Conservation (phyloP, 1,140 invertebrate genomes). For the Drosophila suzukii region DNA sequence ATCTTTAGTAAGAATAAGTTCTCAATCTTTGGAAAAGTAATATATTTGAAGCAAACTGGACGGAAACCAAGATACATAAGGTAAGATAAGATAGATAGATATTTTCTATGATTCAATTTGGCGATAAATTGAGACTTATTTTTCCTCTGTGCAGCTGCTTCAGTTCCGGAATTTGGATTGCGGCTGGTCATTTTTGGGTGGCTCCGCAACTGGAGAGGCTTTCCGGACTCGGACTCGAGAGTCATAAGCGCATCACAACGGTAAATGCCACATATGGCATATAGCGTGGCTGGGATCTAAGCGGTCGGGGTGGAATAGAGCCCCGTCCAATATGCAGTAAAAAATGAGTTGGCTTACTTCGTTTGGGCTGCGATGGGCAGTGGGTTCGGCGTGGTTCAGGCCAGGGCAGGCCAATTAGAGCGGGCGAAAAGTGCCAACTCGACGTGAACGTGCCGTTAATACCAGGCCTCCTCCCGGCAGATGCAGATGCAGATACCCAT, state of each 20-base stretch:
- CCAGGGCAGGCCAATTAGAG: slow-evolving; percentile 68
- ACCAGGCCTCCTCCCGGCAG: slow-evolving; percentile 29
- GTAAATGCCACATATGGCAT: slow-evolving; percentile 49
- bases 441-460: slow-evolving; percentile 66
- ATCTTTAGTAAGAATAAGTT: no score
- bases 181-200: slow-evolving; percentile 40
- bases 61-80: no score
- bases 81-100: no score
- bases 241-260: slow-evolving; percentile 72
- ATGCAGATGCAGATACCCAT: slow-evolving; percentile 21
- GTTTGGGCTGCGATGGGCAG: background rate
- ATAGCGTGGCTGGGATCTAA: background rate
- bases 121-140: background rate
- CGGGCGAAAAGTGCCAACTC: slow-evolving; percentile 64
- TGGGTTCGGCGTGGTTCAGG: slow-evolving; percentile 6
- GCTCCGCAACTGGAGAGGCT: slow-evolving; percentile 5
- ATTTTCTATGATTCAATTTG: no score
- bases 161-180: slow-evolving; percentile 41
- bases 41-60: no score
- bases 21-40: no score
- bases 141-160: background rate
- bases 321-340: slow-evolving; percentile 70
- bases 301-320: background rate
- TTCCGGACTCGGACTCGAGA: slow-evolving; percentile 28
- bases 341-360: slow-evolving; percentile 33